phyloP scores from a whole-genome alignment of 1,140 invertebrate genomes.

The Arion vulgaris region DNA sequence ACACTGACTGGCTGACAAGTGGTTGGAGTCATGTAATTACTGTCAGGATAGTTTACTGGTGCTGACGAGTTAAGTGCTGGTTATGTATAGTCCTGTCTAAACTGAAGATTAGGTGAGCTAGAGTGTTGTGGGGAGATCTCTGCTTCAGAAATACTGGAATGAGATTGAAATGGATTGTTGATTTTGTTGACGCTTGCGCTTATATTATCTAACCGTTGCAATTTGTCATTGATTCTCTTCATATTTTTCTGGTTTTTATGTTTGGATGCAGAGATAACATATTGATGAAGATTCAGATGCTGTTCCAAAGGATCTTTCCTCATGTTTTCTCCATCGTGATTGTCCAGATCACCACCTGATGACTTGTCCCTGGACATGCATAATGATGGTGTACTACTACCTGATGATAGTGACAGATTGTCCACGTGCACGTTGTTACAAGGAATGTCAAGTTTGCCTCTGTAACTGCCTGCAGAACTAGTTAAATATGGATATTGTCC shows the following conservation, averaged over 20 bases:
- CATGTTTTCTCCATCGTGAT: background rate
- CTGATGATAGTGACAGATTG: constrained; percentile 54
- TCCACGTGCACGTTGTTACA: constrained; percentile 45
- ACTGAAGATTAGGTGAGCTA: constrained; percentile 47
- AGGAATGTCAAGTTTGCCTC: background rate
- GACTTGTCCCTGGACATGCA: constrained; percentile 48
- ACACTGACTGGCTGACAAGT: background rate
- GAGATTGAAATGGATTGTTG: background rate
- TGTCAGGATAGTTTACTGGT: background rate
- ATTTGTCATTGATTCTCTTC: background rate
- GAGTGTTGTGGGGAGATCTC: background rate
- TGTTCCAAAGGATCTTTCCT: constrained; percentile 21
- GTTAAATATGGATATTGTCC: constrained; percentile 56
- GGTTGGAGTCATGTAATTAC: background rate
- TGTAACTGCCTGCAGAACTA: constrained; percentile 50
- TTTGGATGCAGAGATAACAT: constrained; percentile 46
- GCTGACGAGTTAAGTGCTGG: background rate
- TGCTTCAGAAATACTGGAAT: background rate
- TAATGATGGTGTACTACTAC: constrained; percentile 52
- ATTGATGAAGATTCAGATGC: constrained; percentile 44
- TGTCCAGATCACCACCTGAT: constrained; percentile 35
- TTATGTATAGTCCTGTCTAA: background rate
- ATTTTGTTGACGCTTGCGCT: background rate
- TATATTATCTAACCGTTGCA: background rate
- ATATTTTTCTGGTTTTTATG: constrained; percentile 45